These are phyloP conservation scores for Xestia ashworthii DNA, from an alignment of 2,888 invertebrate species.

Conservation along the genomic window DNA sequence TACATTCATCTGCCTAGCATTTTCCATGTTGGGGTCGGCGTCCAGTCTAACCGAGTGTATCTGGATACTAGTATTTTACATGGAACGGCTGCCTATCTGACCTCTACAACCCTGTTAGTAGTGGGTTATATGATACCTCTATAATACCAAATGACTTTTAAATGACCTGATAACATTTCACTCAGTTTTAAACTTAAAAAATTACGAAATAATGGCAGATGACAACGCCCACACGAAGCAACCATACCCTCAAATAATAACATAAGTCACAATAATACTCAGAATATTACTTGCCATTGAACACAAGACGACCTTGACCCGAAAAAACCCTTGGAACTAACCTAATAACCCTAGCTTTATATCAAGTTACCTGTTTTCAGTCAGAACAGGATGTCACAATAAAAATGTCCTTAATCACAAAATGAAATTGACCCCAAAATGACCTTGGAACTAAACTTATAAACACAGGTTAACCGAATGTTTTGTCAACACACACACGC, in stretches of 20 bases:
- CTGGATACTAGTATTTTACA: too few species aligned
- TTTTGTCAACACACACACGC: neutral
- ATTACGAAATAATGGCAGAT: neutral
- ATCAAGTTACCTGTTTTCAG: neutral
- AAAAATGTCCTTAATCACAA: too few species aligned
- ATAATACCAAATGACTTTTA: neutral
- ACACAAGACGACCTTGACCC: neutral
- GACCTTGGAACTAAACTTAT: constrained; percentile 89
- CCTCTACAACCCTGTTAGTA: too few species aligned
- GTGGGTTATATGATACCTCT: too few species aligned
- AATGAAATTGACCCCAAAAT: neutral
- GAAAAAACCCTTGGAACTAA: constrained; percentile 62
- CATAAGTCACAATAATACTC: neutral
- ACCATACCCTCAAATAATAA: neutral
- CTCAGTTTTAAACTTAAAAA: neutral
- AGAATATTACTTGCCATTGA: neutral
- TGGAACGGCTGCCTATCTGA: too few species aligned
- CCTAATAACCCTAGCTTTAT: constrained; percentile 92
- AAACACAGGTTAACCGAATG: constrained; percentile 87
- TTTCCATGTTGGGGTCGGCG: too few species aligned
- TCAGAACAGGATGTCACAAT: too few species aligned
- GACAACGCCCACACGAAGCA: neutral
- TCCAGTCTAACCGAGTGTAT: too few species aligned
- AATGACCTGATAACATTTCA: neutral
- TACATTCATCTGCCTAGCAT: too few species aligned